Evolutionary conservation across 2,113 vertebrate species (phyloP).

Genomic region (Ciconia boyciana): DNA sequence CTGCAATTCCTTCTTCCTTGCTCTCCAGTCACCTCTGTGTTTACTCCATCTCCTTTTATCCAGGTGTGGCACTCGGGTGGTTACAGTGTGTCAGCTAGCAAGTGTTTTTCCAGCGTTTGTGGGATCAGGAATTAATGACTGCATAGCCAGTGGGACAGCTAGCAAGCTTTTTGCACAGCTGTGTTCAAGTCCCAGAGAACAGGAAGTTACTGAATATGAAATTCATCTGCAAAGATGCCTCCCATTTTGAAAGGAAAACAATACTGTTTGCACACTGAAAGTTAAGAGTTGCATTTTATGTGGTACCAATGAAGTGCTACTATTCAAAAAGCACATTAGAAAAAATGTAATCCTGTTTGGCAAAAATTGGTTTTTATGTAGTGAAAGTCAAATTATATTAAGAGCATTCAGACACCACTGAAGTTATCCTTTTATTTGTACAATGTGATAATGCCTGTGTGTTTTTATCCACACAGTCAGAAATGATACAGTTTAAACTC

Average conservation of each 20-base stretch:
- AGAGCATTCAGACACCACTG: background rate
- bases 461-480: constrained; percentile 37
- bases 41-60: background rate
- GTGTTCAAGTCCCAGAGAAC: background rate
- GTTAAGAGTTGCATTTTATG: background rate
- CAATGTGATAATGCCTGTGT: background rate
- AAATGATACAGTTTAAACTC: constrained; percentile 22
- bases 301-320: background rate
- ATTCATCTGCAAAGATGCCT: background rate
- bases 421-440: constrained; percentile 40
- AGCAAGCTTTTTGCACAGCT: background rate
- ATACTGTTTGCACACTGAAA: background rate
- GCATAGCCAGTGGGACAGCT: background rate
- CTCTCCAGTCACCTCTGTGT: background rate
- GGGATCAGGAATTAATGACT: background rate
- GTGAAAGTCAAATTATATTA: constrained; percentile 12
- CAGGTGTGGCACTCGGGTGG: rapidly evolving
- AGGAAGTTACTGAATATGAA: background rate
- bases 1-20: background rate
- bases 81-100: background rate
- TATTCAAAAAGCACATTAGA: background rate
- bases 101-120: background rate
- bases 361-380: background rate
- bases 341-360: constrained; percentile 1
- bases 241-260: background rate